Conservation (phyloP, 2,113 vertebrate genomes). For the Loxodonta africana region DNA sequence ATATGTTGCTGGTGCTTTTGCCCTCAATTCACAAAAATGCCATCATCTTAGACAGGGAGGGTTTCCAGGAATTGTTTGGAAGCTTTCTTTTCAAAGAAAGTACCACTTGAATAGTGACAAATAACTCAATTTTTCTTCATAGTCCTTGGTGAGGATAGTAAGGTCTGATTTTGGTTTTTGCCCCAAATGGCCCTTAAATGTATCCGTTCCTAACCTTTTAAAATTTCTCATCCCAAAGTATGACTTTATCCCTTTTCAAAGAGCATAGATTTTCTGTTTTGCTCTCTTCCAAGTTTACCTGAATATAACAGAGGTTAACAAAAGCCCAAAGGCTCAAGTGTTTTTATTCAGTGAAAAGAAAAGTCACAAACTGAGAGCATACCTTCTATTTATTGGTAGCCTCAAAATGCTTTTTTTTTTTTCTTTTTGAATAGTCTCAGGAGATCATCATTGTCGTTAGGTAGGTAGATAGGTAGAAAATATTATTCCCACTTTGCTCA, state of each 20-base stretch:
- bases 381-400: slow-evolving; percentile 38
- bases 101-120: slow-evolving; percentile 47
- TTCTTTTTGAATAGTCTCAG: background rate
- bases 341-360: slow-evolving; percentile 76
- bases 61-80: slow-evolving; percentile 79
- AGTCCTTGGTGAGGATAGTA: background rate
- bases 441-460: slow-evolving; percentile 1
- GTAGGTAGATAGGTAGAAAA: background rate
- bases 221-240: slow-evolving; percentile 42
- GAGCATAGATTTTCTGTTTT: slow-evolving; percentile 66
- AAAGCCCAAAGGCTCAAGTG: slow-evolving; percentile 56
- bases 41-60: slow-evolving; percentile 75
- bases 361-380: slow-evolving; percentile 32
- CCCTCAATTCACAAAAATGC: slow-evolving; percentile 78
- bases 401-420: background rate
- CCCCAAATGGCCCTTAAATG: background rate
- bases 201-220: slow-evolving; percentile 52
- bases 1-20: slow-evolving; percentile 76
- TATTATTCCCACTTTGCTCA: background rate
- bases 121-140: slow-evolving; percentile 53
- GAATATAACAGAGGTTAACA: slow-evolving; percentile 77
- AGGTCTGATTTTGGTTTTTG: slow-evolving; percentile 44
- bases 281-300: slow-evolving; percentile 74
- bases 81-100: slow-evolving; percentile 57
- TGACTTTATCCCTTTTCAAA: slow-evolving; percentile 56